phyloP scores from a whole-genome alignment of 1,140 invertebrate genomes.

The Papilio machaon region DNA sequence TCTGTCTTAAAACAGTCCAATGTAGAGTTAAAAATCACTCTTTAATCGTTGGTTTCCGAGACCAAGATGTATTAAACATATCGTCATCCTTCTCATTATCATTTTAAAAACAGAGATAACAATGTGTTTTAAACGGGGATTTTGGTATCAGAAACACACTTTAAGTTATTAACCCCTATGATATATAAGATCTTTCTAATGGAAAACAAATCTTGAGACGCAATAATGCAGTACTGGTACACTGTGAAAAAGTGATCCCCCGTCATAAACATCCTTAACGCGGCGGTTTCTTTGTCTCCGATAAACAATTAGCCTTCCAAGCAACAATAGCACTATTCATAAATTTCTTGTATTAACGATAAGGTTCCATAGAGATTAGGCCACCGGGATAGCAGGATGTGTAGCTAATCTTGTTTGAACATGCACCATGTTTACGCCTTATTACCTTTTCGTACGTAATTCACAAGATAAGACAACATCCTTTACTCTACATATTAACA shows the following conservation, averaged over 20 bases:
- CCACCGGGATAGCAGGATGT: slow-evolving; percentile 79
- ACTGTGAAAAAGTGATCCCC: slow-evolving; percentile 3
- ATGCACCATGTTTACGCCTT: slow-evolving; percentile 60
- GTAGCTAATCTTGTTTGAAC: slow-evolving; percentile 76
- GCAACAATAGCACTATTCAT: slow-evolving; percentile 65
- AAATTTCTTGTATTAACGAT: slow-evolving; percentile 69
- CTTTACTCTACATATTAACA: slow-evolving; percentile 32
- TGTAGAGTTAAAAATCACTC: not conserved
- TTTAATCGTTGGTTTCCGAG: not conserved
- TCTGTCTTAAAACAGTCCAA: too few relatives aligned
- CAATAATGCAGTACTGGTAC: not conserved
- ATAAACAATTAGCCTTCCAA: slow-evolving; percentile 54
- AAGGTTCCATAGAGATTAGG: slow-evolving; percentile 68
- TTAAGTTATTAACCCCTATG: not conserved
- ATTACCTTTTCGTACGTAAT: slow-evolving; percentile 45
- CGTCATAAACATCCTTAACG: slow-evolving; percentile 28
- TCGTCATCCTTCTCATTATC: too few relatives aligned
- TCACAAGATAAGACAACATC: slow-evolving; percentile 41
- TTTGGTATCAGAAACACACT: too few relatives aligned
- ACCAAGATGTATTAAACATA: too few relatives aligned
- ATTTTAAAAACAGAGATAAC: too few relatives aligned
- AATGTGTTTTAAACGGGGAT: too few relatives aligned
- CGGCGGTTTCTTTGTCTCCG: slow-evolving; percentile 56
- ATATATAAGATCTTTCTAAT: not conserved
- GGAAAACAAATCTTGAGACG: not conserved